phyloP scores from a whole-genome alignment of 2,888 invertebrate species.

The Galerucella pusilla region DNA sequence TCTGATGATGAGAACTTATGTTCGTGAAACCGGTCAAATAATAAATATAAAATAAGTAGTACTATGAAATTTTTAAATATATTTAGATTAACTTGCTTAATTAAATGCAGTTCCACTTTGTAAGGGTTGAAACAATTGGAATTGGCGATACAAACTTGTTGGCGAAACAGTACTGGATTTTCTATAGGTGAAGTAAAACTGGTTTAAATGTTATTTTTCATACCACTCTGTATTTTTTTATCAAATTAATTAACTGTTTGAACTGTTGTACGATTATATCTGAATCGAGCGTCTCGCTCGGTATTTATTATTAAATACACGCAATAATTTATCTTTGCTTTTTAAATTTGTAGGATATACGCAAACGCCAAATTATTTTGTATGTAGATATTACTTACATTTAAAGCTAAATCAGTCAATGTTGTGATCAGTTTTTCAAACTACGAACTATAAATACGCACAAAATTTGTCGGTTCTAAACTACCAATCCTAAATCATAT shows the following conservation, averaged over 20 bases:
- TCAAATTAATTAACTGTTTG: background rate
- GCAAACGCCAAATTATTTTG: background rate
- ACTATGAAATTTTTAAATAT: no score
- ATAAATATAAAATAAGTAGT: no score
- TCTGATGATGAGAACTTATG: no score
- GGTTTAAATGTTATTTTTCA: background rate
- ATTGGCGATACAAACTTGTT: no score
- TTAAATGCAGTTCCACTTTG: no score
- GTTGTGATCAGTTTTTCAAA: background rate
- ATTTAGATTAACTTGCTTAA: no score
- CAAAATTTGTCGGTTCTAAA: background rate
- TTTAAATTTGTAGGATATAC: background rate
- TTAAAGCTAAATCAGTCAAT: slow-evolving; percentile 32
- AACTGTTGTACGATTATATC: background rate
- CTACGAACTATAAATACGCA: background rate
- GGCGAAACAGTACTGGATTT: no score
- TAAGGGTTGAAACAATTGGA: no score
- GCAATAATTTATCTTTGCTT: background rate
- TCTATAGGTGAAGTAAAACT: no score
- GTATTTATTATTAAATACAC: background rate
- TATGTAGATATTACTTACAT: slow-evolving; percentile 9
- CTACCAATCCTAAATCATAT: background rate
- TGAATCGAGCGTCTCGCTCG: background rate
- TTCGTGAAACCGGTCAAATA: no score
- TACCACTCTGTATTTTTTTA: background rate